Conservation (phyloP, 2,888 invertebrate genomes). For the Ectemnius continuus region DNA sequence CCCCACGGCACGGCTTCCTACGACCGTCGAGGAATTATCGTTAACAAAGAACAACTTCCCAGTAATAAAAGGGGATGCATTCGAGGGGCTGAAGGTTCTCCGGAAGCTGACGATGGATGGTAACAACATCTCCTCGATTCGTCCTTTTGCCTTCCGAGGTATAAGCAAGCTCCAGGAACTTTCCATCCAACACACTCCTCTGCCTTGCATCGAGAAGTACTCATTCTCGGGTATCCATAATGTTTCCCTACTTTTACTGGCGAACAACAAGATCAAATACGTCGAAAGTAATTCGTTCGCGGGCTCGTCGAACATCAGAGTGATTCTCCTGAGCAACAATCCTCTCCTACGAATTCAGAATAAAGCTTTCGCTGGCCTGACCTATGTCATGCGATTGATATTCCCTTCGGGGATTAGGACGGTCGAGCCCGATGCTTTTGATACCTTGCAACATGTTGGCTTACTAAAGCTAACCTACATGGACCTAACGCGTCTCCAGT, state of each 20-base stretch:
- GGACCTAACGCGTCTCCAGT: conserved; percentile 86
- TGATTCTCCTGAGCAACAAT: conserved; percentile 91
- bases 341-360: conserved; percentile 89
- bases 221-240: conserved; percentile 92
- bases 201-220: conserved; percentile 88
- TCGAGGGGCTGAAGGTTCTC: conserved; percentile 88
- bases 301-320: conserved; percentile 89
- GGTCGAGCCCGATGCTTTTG: conserved; percentile 89
- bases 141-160: conserved; percentile 92
- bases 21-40: conserved; percentile 90
- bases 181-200: conserved; percentile 91
- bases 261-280: conserved; percentile 85
- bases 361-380: conserved; percentile 90
- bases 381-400: conserved; percentile 89
- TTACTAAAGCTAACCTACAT: conserved; percentile 90
- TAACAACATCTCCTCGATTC: conserved; percentile 90
- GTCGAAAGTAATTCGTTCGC: conserved; percentile 90
- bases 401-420: conserved; percentile 88
- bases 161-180: conserved; percentile 87
- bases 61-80: conserved; percentile 89
- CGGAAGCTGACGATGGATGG: conserved; percentile 91
- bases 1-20: conserved; percentile 86
- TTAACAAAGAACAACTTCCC: conserved; percentile 92
- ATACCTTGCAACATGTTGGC: conserved; percentile 90
- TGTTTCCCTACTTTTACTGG: conserved; percentile 85